Conservation (phyloP, 2,113 vertebrate species). For the Oreocharis arfaki region DNA sequence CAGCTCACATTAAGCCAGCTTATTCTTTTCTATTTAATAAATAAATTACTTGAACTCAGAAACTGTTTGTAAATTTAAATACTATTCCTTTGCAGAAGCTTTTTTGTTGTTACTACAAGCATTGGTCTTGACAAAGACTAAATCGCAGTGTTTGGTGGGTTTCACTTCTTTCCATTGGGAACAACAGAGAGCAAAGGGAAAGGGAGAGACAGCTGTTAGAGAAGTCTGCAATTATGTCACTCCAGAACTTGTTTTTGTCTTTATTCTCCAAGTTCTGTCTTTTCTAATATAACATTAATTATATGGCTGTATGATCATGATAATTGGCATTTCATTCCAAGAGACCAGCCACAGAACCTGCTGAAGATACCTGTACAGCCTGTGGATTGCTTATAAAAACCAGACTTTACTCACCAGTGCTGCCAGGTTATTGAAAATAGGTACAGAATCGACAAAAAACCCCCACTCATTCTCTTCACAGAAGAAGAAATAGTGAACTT, state of each 20-base stretch:
- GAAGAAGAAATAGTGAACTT: background rate
- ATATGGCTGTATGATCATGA: background rate
- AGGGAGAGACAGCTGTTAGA: background rate
- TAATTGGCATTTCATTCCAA: background rate
- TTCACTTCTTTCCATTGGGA: background rate
- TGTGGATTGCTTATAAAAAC: background rate
- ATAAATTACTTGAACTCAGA: constrained; percentile 32
- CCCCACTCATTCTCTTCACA: background rate
- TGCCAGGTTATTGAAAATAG: background rate
- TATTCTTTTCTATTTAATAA: constrained; percentile 44
- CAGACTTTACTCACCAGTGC: background rate
- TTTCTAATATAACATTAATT: background rate
- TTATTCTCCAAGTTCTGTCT: background rate
- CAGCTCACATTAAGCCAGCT: constrained; percentile 1
- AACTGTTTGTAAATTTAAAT: constrained; percentile 25
- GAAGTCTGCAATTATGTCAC: background rate
- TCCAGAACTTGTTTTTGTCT: background rate
- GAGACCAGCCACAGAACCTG: background rate
- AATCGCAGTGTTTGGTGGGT: background rate
- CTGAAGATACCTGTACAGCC: background rate
- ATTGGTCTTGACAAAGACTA: background rate
- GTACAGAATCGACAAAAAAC: background rate
- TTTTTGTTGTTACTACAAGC: background rate
- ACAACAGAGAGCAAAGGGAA: background rate
- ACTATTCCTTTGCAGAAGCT: background rate